Conservation (phyloP, 2,113 vertebrate genomes). For the Myrmophylax atrothorax region DNA sequence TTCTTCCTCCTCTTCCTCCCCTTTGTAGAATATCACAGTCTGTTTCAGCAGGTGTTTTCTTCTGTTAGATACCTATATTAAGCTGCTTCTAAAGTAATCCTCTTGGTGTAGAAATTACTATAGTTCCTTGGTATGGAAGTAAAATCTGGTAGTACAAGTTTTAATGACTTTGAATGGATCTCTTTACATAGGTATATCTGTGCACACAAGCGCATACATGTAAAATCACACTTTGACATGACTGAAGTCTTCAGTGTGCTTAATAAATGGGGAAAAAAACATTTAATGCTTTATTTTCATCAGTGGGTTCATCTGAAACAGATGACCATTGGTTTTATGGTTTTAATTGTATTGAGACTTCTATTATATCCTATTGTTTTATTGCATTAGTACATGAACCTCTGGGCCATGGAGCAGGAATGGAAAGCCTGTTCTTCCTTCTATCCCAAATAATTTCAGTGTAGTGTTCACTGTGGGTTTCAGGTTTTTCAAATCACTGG, state of each 20-base stretch:
- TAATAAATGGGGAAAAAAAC: conserved; percentile 4
- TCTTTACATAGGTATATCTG: not conserved
- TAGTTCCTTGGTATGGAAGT: not conserved
- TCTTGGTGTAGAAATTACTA: not conserved
- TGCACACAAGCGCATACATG: not conserved
- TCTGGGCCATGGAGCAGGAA: conserved; percentile 4
- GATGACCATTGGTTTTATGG: conserved; percentile 48
- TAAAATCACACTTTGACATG: not conserved
- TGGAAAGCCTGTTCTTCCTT: conserved; percentile 53
- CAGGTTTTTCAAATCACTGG: conserved; percentile 29
- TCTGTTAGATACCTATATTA: not conserved
- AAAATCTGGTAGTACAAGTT: not conserved
- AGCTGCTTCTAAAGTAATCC: not conserved
- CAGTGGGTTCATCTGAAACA: conserved; percentile 54
- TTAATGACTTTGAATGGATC: not conserved
- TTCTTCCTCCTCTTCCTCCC: not conserved
- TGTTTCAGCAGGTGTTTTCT: not conserved
- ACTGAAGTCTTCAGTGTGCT: not conserved
- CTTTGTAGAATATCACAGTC: not conserved
- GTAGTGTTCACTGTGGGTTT: not conserved
- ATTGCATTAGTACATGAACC: conserved; percentile 61
- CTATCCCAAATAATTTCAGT: conserved; percentile 44
- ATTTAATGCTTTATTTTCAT: conserved; percentile 63
- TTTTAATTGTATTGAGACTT: conserved; percentile 63
- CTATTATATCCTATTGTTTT: conserved; percentile 52